Evolutionary conservation across 2,113 vertebrate genomes (phyloP), one percentile per base, ranked within the genome.

Genomic region (Chrysemys picta): DNA sequence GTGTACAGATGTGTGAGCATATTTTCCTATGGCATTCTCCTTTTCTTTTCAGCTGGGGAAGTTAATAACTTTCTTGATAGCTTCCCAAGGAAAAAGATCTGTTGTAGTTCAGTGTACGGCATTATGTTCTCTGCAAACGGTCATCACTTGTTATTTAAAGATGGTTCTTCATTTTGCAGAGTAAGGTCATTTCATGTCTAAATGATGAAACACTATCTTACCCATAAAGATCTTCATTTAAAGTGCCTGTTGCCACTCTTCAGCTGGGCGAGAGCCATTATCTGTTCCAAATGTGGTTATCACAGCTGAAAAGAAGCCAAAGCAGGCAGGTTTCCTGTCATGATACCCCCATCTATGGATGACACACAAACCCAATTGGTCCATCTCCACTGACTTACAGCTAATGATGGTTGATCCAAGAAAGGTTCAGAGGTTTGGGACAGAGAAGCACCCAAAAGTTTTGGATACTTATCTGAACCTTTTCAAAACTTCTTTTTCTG

Each of bases 171-270:
- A 97, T 98, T 98, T 97, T 95, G 93, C 96, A 96, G 94, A 4
- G 42, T 97, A 95, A 97, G 97, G 98, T 98, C 96, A 96, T 97
- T 98, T 97, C 95, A 97, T 1, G 0, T 96, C 76, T 94, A 93
- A 95, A 94, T 95, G 96, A 97, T 98, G 94, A 87, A 97, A 98
- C 87, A 89, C 96, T 72, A 84, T 95, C 96, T 98, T 92, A 81
- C 91, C 56, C 82, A 94, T 95, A 97, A 98, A 97, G 95, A 93
- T 96, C 97, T 98, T 97, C 97, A 98, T 98, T 98, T 98, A 93
- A 97, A 97, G 91, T 94, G 89, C 93, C 92, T 96, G 93, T 90
- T 54, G 22, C 94, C 5, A 95, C 89, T 97, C 94, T 90, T 98
- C 94, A 96, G 45, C 93, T 97, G 94, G 91, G 87, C 95, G 97